Percentiles rank a stretch among this genome's conserved stretches.
Conservation (phyloP, 23 tunicate species). For the Trididemnum clinides region DNA sequence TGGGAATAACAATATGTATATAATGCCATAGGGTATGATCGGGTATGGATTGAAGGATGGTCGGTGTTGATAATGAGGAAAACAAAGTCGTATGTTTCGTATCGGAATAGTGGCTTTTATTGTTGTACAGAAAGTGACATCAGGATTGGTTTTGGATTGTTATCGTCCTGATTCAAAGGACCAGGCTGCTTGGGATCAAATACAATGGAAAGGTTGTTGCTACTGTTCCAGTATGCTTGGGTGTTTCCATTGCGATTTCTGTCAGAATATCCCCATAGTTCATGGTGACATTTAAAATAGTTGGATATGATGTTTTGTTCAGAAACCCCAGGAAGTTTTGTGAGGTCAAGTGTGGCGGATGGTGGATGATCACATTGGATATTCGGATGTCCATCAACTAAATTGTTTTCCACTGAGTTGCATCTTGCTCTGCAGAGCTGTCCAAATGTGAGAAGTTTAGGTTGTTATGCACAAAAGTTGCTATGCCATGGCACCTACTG, state of each 20-base stretch:
- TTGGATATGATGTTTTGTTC: neutral
- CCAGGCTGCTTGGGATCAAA: neutral
- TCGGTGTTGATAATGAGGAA: neutral
- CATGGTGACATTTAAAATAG: neutral
- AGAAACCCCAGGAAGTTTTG: too few species aligned
- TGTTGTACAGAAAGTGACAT: neutral
- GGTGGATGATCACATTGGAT: too few species aligned
- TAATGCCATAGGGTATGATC: neutral
- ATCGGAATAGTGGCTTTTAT: neutral
- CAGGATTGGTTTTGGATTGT: neutral
- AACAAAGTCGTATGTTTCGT: neutral
- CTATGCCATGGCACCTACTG: too few species aligned
- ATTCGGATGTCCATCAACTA: too few species aligned
- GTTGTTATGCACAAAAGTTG: too few species aligned
- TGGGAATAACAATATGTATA: neutral
- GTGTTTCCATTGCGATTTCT: neutral
- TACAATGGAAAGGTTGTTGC: neutral
- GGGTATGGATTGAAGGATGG: neutral
- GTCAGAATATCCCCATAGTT: neutral
- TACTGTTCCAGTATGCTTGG: neutral
- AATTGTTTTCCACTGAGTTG: too few species aligned
- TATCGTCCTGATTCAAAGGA: neutral
- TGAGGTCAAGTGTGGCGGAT: too few species aligned
- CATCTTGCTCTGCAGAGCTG: too few species aligned
- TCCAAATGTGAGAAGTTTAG: too few species aligned